Conservation (phyloP, 2,113 vertebrate species). For the Centropus bengalensis region DNA sequence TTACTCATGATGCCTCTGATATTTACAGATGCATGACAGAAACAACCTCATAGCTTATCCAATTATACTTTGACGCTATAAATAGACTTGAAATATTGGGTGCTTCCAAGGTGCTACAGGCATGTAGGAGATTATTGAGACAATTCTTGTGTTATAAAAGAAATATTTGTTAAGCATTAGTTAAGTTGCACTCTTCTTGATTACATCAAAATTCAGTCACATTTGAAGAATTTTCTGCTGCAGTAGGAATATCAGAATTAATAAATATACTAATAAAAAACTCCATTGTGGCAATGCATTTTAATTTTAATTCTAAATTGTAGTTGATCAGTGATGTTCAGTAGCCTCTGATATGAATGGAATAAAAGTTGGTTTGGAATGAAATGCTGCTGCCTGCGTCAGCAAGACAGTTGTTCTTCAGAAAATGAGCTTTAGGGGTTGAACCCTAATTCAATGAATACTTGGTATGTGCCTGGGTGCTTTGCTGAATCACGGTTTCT, state of each 20-base stretch:
- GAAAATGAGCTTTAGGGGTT: background rate
- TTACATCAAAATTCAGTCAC: background rate
- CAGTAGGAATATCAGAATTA: background rate
- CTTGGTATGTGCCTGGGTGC: background rate
- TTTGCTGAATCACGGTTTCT: slow-evolving; percentile 39
- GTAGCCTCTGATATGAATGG: background rate
- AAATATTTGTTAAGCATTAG: background rate
- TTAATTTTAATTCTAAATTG: background rate
- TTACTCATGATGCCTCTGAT: background rate
- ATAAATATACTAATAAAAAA: background rate
- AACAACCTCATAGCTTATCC: background rate
- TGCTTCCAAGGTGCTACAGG: background rate
- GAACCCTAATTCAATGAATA: background rate
- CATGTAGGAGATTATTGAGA: rapidly evolving
- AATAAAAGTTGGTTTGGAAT: background rate
- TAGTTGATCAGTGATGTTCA: background rate
- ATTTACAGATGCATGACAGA: background rate
- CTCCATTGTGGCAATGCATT: background rate
- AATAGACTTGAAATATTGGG: background rate
- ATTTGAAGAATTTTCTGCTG: background rate
- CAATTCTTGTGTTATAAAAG: background rate
- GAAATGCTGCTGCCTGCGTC: background rate
- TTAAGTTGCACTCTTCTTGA: background rate
- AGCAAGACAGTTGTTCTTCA: background rate
- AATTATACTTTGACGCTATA: background rate